phyloP scores from a whole-genome alignment of 2,888 invertebrate genomes.

The Drosophila siamana region DNA sequence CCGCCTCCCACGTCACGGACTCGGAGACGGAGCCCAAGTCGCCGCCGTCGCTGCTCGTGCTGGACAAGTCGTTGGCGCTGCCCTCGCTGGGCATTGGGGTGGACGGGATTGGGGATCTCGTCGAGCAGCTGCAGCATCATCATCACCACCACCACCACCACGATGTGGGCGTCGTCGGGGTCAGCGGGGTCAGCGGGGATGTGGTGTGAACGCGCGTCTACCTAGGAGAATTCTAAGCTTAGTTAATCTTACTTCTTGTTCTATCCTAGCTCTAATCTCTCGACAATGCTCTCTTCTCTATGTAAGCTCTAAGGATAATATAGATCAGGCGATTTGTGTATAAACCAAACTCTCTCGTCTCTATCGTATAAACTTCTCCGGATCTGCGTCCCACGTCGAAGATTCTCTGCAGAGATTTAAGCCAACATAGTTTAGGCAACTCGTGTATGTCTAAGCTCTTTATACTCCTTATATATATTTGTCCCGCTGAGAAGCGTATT shows the following conservation, averaged over 20 bases:
- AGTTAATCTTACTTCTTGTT: slow-evolving; percentile 53
- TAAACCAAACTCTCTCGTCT: not conserved
- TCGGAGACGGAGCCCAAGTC: slow-evolving; percentile 68
- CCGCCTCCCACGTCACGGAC: slow-evolving; percentile 54
- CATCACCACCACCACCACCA: slow-evolving; percentile 52
- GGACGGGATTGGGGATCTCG: slow-evolving; percentile 83
- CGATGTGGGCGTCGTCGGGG: slow-evolving; percentile 30
- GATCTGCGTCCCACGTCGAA: too few species aligned
- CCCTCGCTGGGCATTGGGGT: slow-evolving; percentile 82
- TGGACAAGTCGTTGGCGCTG: slow-evolving; percentile 84
- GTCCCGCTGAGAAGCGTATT: slow-evolving; percentile 7
- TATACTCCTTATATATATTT: not conserved
- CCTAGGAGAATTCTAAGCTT: slow-evolving; percentile 57
- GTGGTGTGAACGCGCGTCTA: slow-evolving; percentile 19
- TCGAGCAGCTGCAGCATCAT: slow-evolving; percentile 79
- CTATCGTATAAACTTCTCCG: too few species aligned
- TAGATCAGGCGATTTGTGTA: not conserved
- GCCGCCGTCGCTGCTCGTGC: slow-evolving; percentile 82
- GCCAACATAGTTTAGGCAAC: too few species aligned
- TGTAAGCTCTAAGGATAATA: not conserved
- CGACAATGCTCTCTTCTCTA: slow-evolving; percentile 22
- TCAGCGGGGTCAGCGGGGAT: slow-evolving; percentile 4
- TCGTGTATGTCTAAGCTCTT: too few species aligned
- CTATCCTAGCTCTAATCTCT: slow-evolving; percentile 27
- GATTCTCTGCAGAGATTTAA: too few species aligned